Base-by-base conservation (phyloP, 2,113 vertebrate genomes). In the Thomomys bottae region DNA sequence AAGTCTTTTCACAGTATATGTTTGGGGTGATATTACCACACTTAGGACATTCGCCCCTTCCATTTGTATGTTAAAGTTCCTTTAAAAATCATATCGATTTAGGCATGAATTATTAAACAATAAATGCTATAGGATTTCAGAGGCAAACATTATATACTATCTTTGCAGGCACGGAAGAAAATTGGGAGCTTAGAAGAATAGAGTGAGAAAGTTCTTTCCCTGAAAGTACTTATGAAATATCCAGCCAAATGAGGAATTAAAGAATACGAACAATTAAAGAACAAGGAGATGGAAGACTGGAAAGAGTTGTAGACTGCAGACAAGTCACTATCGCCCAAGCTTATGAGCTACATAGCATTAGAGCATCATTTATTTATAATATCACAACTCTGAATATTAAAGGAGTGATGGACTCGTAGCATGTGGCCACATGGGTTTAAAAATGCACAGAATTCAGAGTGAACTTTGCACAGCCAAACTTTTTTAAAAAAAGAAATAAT, bases 71-170 rank as follows among this genome's bases (percentile, higher is more conserved):
- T 40, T 63, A 23, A 95, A 79, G 66, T 66, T 34, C 45, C 20
- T 82, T 96, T 89, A 67, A 5, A 84, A 92, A 72, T 72, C 9
- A 32, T 82, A 92, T 79, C 4, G n/a, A 92, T 72, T 80, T 90
- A 64, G 5, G 40, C 14, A 90, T 92, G 72, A 96, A 88, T 90
- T 87, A 80, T 77, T 93, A 79, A 93, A 64, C 15, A 64, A 86
- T 68, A 67, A 92, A 59, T 32, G 38, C 30, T 85, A 57, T 66
- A 79, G 49, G 85, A 85, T 78, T 91, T 73, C 20, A 82, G 83
- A 71, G 32, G 26, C 3, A 88, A 82, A 30, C 5, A 30, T 90
- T 73, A 64, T 61, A 6, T 61, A 70, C 9, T 78, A 32, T 40
- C 36, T 87, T 59, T 59, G n/a, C 4, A 85, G 45, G 17, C 34